Evolutionary conservation across 2,888 invertebrate genomes (phyloP).

Genomic region (Noctua fimbriata): DNA sequence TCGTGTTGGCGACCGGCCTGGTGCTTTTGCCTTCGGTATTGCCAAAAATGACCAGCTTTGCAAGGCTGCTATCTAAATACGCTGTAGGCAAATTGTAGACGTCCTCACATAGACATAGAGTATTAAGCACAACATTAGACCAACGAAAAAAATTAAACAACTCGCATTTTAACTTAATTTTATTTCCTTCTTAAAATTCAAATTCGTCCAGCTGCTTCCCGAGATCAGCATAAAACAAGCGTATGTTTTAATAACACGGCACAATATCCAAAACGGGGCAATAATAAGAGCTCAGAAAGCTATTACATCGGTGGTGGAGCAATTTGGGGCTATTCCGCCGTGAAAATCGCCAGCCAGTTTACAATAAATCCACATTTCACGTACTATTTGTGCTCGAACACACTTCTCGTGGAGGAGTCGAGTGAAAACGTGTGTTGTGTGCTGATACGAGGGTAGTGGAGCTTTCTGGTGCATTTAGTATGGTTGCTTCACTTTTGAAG

Average conservation of each 20-base stretch:
- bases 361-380: constrained; percentile 71
- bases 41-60: no score
- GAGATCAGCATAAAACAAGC: constrained; percentile 58
- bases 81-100: no score
- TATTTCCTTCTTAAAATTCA: constrained; percentile 34
- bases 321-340: constrained; percentile 73
- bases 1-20: no score
- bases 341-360: constrained; percentile 74
- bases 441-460: constrained; percentile 10
- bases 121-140: no score
- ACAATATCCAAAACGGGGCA: constrained; percentile 72
- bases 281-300: constrained; percentile 75
- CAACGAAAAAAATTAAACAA: not conserved
- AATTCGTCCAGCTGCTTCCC: constrained; percentile 32
- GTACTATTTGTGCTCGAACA: constrained; percentile 67
- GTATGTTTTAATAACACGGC: constrained; percentile 68
- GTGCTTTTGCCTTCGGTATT: no score
- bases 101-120: no score
- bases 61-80: no score
- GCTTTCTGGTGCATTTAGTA: not conserved
- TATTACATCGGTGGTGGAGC: constrained; percentile 71
- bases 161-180: not conserved
- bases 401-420: not conserved
- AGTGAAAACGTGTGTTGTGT: constrained; percentile 33
- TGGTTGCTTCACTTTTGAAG: not conserved